These are phyloP conservation scores for Terrapene triunguis DNA, from an alignment of 2,113 vertebrate genomes.

Conservation along the genomic window DNA sequence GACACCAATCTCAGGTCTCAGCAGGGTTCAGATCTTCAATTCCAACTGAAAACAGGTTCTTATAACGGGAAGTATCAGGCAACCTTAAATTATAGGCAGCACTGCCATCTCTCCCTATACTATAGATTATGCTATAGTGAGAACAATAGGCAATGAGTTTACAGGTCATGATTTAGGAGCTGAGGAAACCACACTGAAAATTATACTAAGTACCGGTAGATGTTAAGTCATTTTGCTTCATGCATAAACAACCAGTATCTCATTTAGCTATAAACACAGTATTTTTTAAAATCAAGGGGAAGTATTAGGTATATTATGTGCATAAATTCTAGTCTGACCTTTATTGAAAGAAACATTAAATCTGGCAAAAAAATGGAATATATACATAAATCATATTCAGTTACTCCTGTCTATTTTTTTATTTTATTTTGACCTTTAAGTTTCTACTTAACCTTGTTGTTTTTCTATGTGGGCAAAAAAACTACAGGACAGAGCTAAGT, in stretches of 20 bases:
- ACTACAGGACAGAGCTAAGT: not conserved
- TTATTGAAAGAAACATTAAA: not conserved
- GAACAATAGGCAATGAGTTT: not conserved
- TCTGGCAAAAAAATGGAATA: not conserved
- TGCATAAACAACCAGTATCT: not conserved
- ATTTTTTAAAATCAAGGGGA: not conserved
- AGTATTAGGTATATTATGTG: not conserved
- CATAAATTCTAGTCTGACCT: not conserved
- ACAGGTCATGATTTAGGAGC: not conserved
- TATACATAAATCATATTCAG: not conserved
- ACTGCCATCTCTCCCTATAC: not conserved
- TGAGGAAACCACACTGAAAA: not conserved
- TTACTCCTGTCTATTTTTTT: not conserved
- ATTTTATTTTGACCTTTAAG: not conserved
- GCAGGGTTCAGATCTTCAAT: fast-evolving
- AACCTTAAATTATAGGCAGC: fast-evolving
- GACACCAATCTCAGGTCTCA: fast-evolving
- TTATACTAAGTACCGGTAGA: not conserved
- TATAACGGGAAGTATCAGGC: not conserved
- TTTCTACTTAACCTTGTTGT: conserved; percentile 2
- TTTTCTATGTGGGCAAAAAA: conserved; percentile 35
- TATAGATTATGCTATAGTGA: too few relatives aligned
- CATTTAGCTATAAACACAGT: not conserved
- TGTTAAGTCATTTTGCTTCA: not conserved
- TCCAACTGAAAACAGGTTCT: not conserved